phyloP scores from a whole-genome alignment of 1,140 invertebrate genomes.

The Camponotus vicinus region DNA sequence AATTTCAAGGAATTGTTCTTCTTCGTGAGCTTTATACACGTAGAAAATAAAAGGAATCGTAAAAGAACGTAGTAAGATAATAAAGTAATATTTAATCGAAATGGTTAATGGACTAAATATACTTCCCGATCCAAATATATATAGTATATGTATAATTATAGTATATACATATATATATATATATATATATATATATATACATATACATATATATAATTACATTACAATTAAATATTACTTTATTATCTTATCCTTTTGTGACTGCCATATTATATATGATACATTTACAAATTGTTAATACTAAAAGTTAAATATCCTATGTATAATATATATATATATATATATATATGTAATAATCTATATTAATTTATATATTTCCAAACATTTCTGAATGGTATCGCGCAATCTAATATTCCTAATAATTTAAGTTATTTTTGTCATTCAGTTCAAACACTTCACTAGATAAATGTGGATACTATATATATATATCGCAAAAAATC shows the following conservation, averaged over 20 bases:
- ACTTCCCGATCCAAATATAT: constrained; percentile 14
- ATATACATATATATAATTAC: too few species aligned
- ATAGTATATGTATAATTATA: too few species aligned
- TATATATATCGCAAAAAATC: constrained; percentile 54
- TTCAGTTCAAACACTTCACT: not conserved
- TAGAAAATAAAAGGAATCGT: constrained; percentile 5
- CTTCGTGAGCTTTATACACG: constrained; percentile 16
- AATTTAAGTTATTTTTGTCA: constrained; percentile 18
- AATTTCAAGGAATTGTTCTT: constrained; percentile 56
- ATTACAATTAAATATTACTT: too few species aligned
- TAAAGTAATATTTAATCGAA: constrained; percentile 48
- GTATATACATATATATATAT: too few species aligned
- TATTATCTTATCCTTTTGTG: too few species aligned
- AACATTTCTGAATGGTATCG: not conserved
- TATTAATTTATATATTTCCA: not conserved
- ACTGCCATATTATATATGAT: too few species aligned
- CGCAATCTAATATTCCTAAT: constrained; percentile 32
- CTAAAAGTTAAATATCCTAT: too few species aligned
- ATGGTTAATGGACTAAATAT: constrained; percentile 30
- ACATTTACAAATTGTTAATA: too few species aligned
- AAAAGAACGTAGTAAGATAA: constrained; percentile 28
- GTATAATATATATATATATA: too few species aligned
- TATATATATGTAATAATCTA: too few species aligned
- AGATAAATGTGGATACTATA: constrained; percentile 5
- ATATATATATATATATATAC: too few species aligned